phyloP scores from a whole-genome alignment of 2,888 invertebrate species.

The Diplolepis rosae region DNA sequence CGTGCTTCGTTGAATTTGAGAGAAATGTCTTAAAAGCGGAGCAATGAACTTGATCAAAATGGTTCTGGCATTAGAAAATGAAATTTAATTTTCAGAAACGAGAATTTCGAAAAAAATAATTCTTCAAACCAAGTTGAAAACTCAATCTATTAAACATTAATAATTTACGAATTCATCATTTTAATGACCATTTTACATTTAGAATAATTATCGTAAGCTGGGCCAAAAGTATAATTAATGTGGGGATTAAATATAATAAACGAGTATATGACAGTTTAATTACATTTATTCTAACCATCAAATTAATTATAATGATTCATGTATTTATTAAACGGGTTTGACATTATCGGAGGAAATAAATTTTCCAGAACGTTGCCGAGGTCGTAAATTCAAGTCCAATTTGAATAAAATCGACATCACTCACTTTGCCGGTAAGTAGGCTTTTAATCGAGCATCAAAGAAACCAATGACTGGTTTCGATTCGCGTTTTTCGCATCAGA shows the following conservation, averaged over 20 bases:
- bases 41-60: neutral
- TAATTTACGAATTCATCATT: too few relatives aligned
- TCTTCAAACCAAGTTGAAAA: too few relatives aligned
- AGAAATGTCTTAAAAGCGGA: neutral
- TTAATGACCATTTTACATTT: too few relatives aligned
- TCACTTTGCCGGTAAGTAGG: neutral
- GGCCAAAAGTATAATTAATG: too few relatives aligned
- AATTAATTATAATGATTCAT: neutral
- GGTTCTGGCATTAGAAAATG: neutral
- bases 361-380: neutral
- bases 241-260: neutral
- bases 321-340: neutral
- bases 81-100: neutral
- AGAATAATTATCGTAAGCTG: too few relatives aligned
- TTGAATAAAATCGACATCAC: neutral
- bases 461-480: conserved; percentile 2
- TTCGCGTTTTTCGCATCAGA: conserved; percentile 5
- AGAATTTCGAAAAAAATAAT: too few relatives aligned
- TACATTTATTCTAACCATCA: neutral
- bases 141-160: too few relatives aligned
- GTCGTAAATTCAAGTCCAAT: neutral
- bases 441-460: neutral
- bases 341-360: neutral
- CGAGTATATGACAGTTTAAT: neutral
- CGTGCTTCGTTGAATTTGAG: neutral